Evolutionary conservation across 2,113 vertebrate species (phyloP).

Genomic region (Corythornis vintsioides): DNA sequence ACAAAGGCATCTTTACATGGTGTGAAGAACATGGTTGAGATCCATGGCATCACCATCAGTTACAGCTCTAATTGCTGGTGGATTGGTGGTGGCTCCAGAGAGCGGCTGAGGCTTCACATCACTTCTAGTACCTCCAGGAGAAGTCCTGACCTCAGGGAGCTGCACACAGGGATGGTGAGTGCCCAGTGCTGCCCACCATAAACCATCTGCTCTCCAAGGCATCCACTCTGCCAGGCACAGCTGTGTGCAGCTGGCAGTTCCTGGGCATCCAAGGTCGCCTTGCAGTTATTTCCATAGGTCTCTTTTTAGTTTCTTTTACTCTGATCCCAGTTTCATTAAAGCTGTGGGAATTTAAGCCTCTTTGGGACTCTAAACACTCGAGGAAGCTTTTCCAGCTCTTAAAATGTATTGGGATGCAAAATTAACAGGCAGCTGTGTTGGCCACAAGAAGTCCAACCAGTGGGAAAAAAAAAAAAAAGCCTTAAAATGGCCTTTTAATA

Average conservation of each 20-base stretch:
- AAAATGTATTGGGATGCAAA: neutral
- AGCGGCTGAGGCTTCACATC: accelerated
- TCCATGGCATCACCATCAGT: neutral
- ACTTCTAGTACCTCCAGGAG: neutral
- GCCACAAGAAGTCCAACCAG: accelerated
- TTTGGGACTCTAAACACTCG: neutral
- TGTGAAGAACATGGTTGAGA: accelerated
- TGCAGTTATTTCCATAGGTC: neutral
- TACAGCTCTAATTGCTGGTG: neutral
- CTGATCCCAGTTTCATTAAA: neutral
- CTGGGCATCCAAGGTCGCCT: accelerated
- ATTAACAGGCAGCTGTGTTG: accelerated
- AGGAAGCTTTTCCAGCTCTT: neutral
- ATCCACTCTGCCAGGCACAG: accelerated
- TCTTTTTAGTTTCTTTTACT: neutral
- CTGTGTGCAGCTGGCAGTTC: neutral
- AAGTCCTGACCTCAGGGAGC: no score
- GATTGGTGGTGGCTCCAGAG: accelerated
- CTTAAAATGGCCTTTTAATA: neutral
- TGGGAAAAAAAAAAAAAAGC: neutral
- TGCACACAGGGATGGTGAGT: accelerated
- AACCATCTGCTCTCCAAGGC: accelerated
- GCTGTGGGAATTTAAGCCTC: neutral
- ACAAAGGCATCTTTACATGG: accelerated
- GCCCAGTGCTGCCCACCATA: neutral